Percentiles rank a stretch among this genome's conserved stretches.
Evolutionary conservation across 2,113 vertebrate genomes (phyloP).

Genomic region (Sebastes schlegelii): DNA sequence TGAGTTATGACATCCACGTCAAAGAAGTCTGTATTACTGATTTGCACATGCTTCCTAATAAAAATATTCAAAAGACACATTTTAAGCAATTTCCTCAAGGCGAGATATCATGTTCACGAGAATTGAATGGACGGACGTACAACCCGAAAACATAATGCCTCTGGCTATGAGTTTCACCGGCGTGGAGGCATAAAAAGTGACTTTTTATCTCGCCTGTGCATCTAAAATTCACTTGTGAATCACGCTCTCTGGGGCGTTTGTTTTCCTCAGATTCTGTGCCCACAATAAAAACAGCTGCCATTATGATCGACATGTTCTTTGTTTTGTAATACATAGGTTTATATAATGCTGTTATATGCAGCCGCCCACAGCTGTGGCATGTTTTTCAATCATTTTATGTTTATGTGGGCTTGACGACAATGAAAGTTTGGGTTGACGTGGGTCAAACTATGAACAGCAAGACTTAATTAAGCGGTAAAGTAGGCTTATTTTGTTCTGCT

Average conservation of each 20-base stretch:
- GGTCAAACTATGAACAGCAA: neutral
- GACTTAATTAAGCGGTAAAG: neutral
- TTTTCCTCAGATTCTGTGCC: constrained; percentile 31
- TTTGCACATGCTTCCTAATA: too few relatives aligned
- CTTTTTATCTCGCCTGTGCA: neutral
- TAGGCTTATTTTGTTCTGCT: neutral
- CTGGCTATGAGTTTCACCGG: too few relatives aligned
- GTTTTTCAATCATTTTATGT: neutral
- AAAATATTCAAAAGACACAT: too few relatives aligned
- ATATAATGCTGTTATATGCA: constrained; percentile 13
- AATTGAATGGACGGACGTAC: too few relatives aligned
- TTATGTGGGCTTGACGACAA: neutral
- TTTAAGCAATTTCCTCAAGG: too few relatives aligned
- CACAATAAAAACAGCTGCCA: constrained; percentile 36
- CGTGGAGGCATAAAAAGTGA: neutral
- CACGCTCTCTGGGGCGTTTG: constrained; percentile 14
- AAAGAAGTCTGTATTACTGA: too few relatives aligned
- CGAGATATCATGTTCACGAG: too few relatives aligned
- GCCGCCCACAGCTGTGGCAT: constrained; percentile 16
- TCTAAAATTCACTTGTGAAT: constrained; percentile 38
- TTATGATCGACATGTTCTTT: constrained; percentile 51
- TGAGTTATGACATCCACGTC: too few relatives aligned
- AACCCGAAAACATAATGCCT: too few relatives aligned
- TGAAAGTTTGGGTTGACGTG: neutral
- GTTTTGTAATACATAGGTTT: constrained; percentile 29